These are phyloP conservation scores for Sebastes kiyomatsui DNA, from an alignment of 2,797 vertebrate species.

Conservation along the genomic window DNA sequence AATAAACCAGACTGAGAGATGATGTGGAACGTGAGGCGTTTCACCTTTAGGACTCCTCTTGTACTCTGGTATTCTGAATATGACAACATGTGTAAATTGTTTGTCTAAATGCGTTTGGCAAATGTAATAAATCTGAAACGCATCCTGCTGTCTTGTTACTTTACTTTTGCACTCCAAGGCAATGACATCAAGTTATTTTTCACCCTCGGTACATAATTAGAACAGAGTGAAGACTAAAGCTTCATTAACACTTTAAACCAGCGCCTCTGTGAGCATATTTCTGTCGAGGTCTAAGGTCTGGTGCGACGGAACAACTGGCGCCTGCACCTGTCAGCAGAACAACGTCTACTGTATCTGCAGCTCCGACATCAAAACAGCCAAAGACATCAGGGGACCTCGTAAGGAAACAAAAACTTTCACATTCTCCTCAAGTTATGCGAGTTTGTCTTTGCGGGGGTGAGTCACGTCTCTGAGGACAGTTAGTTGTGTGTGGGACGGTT, in stretches of 20 bases:
- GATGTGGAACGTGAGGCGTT: constrained; percentile 9
- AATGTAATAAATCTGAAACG: constrained; percentile 69
- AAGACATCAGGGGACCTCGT: constrained; percentile 22
- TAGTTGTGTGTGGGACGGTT: background rate
- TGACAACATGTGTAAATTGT: constrained; percentile 56
- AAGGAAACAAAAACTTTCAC: constrained; percentile 51
- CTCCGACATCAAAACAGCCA: constrained; percentile 26
- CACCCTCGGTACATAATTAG: constrained; percentile 75
- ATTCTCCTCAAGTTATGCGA: constrained; percentile 23
- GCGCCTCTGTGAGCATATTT: constrained; percentile 79
- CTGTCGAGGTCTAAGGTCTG: constrained; percentile 65
- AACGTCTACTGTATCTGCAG: constrained; percentile 51
- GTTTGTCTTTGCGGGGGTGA: constrained; percentile 10
- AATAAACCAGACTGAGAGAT: background rate
- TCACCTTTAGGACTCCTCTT: constrained; percentile 15
- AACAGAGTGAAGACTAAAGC: constrained; percentile 67
- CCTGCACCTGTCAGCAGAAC: constrained; percentile 78
- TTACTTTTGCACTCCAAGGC: constrained; percentile 63
- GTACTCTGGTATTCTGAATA: constrained; percentile 43
- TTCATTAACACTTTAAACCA: constrained; percentile 83
- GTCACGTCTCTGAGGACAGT: constrained; percentile 8
- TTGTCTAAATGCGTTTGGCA: constrained; percentile 53
- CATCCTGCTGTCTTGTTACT: constrained; percentile 53
- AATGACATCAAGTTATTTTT: constrained; percentile 78
- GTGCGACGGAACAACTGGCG: constrained; percentile 69